A percentile compares a stretch with the other conserved stretches of the same genome.
These are phyloP conservation scores for Caenorhabditis briggsae DNA, from an alignment of 1,140 invertebrate species.

Conservation along the genomic window DNA sequence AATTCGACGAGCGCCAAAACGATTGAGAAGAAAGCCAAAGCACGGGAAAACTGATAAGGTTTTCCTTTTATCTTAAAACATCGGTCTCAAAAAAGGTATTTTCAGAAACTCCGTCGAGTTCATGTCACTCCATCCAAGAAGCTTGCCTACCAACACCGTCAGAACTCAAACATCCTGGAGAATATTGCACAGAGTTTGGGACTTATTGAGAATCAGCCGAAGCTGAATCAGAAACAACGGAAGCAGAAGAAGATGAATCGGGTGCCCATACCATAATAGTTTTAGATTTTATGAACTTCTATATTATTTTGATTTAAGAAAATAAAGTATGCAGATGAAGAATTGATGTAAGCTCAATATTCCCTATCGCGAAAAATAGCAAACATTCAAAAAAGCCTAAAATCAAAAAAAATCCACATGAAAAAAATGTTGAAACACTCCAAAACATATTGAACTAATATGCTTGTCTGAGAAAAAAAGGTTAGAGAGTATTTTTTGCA, in stretches of 20 bases:
- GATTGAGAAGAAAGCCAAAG: conserved; percentile 1
- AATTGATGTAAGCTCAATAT: too few species aligned
- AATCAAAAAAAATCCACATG: too few species aligned
- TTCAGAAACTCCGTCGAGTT: conserved; percentile 28
- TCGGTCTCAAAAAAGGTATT: too few species aligned
- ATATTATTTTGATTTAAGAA: too few species aligned
- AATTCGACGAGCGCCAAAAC: conserved; percentile 2
- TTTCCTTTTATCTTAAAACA: too few species aligned
- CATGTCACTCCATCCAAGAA: background rate
- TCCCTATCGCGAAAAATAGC: too few species aligned
- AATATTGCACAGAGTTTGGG: conserved; percentile 28
- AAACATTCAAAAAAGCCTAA: too few species aligned
- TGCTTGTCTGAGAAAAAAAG: too few species aligned
- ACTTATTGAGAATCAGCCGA: background rate
- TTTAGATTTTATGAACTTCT: background rate
- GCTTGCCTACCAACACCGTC: background rate
- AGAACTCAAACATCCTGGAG: conserved; percentile 35
- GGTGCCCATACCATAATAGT: background rate
- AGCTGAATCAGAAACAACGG: background rate
- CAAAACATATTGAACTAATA: too few species aligned
- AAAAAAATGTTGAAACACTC: too few species aligned
- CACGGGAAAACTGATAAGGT: background rate
- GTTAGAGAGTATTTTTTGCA: too few species aligned
- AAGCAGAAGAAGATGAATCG: conserved; percentile 7
- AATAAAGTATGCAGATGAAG: too few species aligned